phyloP scores from a whole-genome alignment of 2,113 vertebrate species.

The Microcebus tavaratra region DNA sequence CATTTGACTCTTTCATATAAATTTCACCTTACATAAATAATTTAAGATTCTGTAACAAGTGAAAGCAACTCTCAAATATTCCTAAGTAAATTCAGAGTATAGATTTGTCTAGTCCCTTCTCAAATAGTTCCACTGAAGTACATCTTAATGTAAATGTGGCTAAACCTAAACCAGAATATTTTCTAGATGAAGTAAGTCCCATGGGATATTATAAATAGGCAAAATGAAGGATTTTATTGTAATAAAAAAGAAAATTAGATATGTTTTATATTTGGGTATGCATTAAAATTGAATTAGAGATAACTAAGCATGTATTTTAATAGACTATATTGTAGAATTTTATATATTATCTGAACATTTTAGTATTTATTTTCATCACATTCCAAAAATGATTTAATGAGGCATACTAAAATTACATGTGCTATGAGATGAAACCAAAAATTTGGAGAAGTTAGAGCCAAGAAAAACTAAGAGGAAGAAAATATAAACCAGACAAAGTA shows the following conservation, averaged over 20 bases:
- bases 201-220: neutral
- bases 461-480: neutral
- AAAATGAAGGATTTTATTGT: neutral
- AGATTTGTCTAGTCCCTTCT: neutral
- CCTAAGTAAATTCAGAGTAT: neutral
- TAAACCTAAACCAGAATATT: neutral
- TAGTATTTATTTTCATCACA: neutral
- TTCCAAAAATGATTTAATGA: neutral
- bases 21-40: neutral
- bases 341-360: neutral
- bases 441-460: neutral
- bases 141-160: neutral
- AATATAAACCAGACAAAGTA: neutral
- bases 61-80: neutral
- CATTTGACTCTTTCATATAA: conserved; percentile 30
- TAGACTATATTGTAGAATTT: neutral
- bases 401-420: neutral
- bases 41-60: neutral
- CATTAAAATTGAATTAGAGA: neutral
- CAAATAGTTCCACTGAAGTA: neutral
- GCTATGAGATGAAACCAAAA: neutral
- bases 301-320: neutral
- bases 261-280: neutral
- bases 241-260: neutral
- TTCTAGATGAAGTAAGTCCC: neutral